Conservation (phyloP, 1,140 invertebrate genomes). For the Drosophila mojavensis region DNA sequence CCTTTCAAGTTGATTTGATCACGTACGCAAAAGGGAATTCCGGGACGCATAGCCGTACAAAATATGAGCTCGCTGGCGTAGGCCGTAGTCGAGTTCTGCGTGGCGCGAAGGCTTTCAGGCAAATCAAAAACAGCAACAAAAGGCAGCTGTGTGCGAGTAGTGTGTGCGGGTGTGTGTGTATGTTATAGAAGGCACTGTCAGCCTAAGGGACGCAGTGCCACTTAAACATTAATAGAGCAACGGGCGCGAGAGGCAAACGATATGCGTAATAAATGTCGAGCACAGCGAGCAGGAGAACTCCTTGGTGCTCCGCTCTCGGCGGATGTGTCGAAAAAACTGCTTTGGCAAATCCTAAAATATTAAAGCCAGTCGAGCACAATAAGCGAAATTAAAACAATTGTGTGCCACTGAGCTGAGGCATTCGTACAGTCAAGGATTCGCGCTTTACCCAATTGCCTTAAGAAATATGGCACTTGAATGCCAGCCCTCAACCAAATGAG, state of each 20-base stretch:
- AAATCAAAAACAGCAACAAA: slow-evolving; percentile 83
- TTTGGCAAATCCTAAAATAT: slow-evolving; percentile 77
- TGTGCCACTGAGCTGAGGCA: slow-evolving; percentile 35
- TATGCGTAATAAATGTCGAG: slow-evolving; percentile 81
- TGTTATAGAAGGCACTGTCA: slow-evolving; percentile 30
- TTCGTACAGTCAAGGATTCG: neutral
- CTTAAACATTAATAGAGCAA: slow-evolving; percentile 82
- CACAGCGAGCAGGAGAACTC: slow-evolving; percentile 18
- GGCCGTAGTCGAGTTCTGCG: slow-evolving; percentile 44
- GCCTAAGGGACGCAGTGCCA: slow-evolving; percentile 79
- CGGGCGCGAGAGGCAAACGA: slow-evolving; percentile 54
- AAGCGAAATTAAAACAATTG: slow-evolving; percentile 83
- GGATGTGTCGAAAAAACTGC: slow-evolving; percentile 49
- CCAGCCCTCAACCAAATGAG: slow-evolving; percentile 67
- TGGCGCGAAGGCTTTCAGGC: slow-evolving; percentile 70
- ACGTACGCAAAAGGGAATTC: slow-evolving; percentile 83
- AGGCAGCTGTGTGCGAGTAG: slow-evolving; percentile 32
- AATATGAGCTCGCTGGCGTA: slow-evolving; percentile 70
- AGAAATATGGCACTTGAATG: slow-evolving; percentile 69
- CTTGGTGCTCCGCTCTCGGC: slow-evolving; percentile 3
- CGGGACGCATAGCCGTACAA: slow-evolving; percentile 72
- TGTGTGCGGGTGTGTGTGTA: slow-evolving; percentile 17
- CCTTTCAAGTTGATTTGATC: slow-evolving; percentile 84
- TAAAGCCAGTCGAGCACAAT: slow-evolving; percentile 71
- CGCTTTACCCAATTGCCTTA: slow-evolving; percentile 45